These are phyloP conservation scores for Perognathus longimembris DNA, from an alignment of 2,113 vertebrate species.

Conservation along the genomic window DNA sequence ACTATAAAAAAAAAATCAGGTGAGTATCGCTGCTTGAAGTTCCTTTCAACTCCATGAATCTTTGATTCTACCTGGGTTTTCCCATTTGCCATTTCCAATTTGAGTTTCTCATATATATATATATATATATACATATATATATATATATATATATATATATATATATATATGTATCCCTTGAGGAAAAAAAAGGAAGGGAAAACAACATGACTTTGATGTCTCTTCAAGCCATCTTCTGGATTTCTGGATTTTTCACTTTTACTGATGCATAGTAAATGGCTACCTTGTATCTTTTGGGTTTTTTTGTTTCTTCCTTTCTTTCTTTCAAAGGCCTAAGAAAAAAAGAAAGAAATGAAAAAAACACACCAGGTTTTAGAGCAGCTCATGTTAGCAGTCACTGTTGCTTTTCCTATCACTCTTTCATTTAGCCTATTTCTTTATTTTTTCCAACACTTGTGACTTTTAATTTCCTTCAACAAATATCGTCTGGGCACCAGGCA, in stretches of 20 bases:
- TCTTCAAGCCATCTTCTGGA: constrained; percentile 3
- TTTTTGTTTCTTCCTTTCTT: background rate
- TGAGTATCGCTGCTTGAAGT: background rate
- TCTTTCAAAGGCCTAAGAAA: constrained; percentile 37
- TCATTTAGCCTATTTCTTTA: background rate
- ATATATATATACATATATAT: too few relatives aligned
- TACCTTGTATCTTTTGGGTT: background rate
- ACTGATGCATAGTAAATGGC: constrained; percentile 33
- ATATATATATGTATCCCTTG: background rate
- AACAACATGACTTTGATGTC: background rate
- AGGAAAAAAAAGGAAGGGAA: background rate
- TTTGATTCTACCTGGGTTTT: constrained; percentile 39
- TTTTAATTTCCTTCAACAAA: constrained; percentile 17
- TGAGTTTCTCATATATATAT: too few relatives aligned
- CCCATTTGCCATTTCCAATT: constrained; percentile 27
- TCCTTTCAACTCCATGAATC: constrained; percentile 36
- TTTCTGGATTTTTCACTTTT: constrained; percentile 40
- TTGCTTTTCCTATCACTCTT: background rate
- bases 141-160: too few relatives aligned
- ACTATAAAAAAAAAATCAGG: background rate
- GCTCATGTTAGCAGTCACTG: background rate
- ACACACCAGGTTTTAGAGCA: background rate
- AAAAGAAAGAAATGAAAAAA: background rate
- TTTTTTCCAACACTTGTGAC: background rate
- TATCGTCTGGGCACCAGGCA: background rate